Conservation (phyloP, 64 coral and sea anemone genomes). For the Acropora tenuis region DNA sequence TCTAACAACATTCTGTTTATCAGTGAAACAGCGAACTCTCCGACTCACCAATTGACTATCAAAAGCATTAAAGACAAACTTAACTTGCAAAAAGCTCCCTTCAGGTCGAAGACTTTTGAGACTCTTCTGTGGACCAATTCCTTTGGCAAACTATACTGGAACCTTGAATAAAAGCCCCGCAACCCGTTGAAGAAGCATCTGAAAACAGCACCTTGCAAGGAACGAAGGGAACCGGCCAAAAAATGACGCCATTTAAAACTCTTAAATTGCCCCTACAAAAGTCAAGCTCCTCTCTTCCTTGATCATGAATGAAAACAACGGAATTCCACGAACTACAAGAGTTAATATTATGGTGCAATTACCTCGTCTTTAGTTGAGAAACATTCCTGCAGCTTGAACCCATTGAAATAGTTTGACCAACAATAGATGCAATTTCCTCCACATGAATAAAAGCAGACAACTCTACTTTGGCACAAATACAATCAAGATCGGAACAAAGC, state of each 20-base stretch:
- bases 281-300: neutral
- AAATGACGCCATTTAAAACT: neutral
- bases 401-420: constrained; percentile 52
- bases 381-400: constrained; percentile 20
- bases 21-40: constrained; percentile 31
- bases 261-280: neutral
- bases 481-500: neutral
- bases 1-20: neutral
- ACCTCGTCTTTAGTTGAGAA: constrained; percentile 22
- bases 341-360: neutral
- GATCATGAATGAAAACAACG: neutral
- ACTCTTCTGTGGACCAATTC: constrained; percentile 26
- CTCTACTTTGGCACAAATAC: neutral
- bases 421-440: neutral
- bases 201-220: neutral
- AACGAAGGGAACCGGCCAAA: neutral
- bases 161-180: constrained; percentile 10
- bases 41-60: neutral
- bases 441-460: constrained; percentile 6
- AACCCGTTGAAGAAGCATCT: neutral
- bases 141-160: neutral
- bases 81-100: constrained; percentile 14
- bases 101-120: constrained; percentile 38
- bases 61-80: neutral
- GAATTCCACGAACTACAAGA: neutral